Percentiles rank a stretch among this genome's conserved stretches.
Conservation (phyloP, 1,140 invertebrate genomes). For the Cotesia vestalis region DNA sequence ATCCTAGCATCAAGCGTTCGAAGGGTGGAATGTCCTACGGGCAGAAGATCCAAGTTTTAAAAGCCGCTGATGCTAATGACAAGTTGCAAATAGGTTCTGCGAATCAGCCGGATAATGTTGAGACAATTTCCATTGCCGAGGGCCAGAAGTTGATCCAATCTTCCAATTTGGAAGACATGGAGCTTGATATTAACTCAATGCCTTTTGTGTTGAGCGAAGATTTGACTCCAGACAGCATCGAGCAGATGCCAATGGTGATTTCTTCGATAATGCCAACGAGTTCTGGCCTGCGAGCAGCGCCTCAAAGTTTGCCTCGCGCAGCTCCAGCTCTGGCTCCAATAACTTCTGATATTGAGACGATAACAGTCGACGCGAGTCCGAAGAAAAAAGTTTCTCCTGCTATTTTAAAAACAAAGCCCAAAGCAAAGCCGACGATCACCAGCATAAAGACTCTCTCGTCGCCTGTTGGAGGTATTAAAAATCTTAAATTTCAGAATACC, state of each 20-base stretch:
- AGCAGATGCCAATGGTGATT: slow-evolving; percentile 75
- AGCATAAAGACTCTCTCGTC: slow-evolving; percentile 59
- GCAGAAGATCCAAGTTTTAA: slow-evolving; percentile 52
- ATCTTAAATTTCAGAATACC: slow-evolving; percentile 52
- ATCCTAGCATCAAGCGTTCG: slow-evolving; percentile 45
- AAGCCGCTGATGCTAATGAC: slow-evolving; percentile 46
- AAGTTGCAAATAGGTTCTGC: not conserved
- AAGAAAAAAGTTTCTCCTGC: slow-evolving; percentile 60
- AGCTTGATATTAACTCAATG: slow-evolving; percentile 78
- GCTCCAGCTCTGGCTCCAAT: slow-evolving; percentile 18
- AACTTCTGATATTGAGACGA: slow-evolving; percentile 40
- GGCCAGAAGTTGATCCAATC: slow-evolving; percentile 54
- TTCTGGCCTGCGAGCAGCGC: slow-evolving; percentile 23
- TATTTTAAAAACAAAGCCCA: slow-evolving; percentile 58
- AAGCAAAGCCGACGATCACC: slow-evolving; percentile 60
- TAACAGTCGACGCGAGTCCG: slow-evolving; percentile 43
- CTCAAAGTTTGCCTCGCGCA: not conserved
- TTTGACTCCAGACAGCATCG: slow-evolving; percentile 69
- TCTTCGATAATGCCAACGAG: slow-evolving; percentile 64
- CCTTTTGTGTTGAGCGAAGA: slow-evolving; percentile 77
- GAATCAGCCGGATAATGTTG: not conserved
- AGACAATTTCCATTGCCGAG: slow-evolving; percentile 23
- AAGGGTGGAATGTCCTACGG: slow-evolving; percentile 40
- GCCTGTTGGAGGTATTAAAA: slow-evolving; percentile 52
- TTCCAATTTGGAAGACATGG: slow-evolving; percentile 66